Base-by-base conservation (phyloP, 2,113 vertebrate species). In the Cololabis saira region DNA sequence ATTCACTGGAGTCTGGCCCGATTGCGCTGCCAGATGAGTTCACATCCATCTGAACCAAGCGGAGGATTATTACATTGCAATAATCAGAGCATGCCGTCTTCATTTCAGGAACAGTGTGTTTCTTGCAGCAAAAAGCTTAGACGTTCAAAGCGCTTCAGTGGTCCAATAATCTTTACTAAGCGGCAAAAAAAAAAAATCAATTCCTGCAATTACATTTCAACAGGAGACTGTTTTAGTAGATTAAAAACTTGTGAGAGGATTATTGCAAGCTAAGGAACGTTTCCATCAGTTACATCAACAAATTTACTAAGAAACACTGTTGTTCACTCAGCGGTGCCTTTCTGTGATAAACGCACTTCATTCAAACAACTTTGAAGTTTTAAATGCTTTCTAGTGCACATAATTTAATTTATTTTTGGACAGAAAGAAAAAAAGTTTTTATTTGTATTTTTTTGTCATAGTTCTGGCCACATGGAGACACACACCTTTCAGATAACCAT, bases 281-380 rank as follows among this genome's bases (percentile, higher is more conserved):
- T 66, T 61, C 69, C 55, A 51, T 40, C 71, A 53, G 48, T 77
- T 59, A 50, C 59, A 68, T 65, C 54, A 76, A 57, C 56, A 61
- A 18, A 11, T 9, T 37, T 37, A 37, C 33, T 37, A 53, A 37
- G 49, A 49, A 59, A 15, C 12, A 0, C 2, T 12, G 51, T 47
- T 52, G 37, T 49, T 19, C 17, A 17, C 3, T 48, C 67, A 47
- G 27, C 17, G 7, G 24, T 0, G 18, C 15, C 21, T 44, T 40
- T 55, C n/a, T 14, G 12, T 12, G 10, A 30, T 37, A 37, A 3
- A 21, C 12, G 5, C 24, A 27, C 24, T 27, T 27, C 2, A 27
- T 27, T 27, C 5, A 27, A 27, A 37, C 33, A 37, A 7, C 2
- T 37, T 9, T 37, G 33, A 37, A 37, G 33, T 37, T 37, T 37